Conservation (phyloP, 1,140 invertebrate species). For the Leguminivora glycinivorella region DNA sequence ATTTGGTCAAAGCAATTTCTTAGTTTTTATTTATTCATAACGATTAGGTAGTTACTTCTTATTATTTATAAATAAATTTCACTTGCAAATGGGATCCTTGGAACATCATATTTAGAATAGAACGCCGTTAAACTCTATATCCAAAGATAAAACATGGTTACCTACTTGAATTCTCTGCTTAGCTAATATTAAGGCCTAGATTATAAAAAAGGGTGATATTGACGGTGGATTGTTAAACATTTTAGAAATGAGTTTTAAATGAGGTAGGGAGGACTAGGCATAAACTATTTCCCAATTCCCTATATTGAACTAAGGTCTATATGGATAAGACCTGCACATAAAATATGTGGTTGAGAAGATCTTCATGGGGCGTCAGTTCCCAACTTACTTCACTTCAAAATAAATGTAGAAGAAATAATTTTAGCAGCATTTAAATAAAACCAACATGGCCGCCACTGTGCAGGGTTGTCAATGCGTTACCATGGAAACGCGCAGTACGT, state of each 20-base stretch:
- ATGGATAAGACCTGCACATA: too few species aligned
- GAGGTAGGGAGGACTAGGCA: not conserved
- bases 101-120: not conserved
- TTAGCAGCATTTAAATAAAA: too few species aligned
- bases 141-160: conserved; percentile 20
- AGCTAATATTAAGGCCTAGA: conserved; percentile 18
- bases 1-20: too few species aligned
- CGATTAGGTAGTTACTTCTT: too few species aligned
- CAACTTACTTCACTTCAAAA: too few species aligned
- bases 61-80: not conserved
- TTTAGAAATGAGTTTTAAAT: conserved; percentile 12
- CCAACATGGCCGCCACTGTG: too few species aligned
- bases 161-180: conserved; percentile 11
- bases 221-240: conserved; percentile 1
- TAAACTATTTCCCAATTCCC: not conserved
- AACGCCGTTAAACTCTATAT: not conserved
- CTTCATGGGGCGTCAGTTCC: too few species aligned
- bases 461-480: too few species aligned
- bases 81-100: not conserved
- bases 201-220: conserved; percentile 18
- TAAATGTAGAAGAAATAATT: too few species aligned
- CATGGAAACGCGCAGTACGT: too few species aligned
- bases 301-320: not conserved
- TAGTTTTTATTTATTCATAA: too few species aligned
- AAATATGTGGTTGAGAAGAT: too few species aligned